These are phyloP conservation scores for Noctilio leporinus DNA, from an alignment of 2,113 vertebrate species.

Conservation along the genomic window DNA sequence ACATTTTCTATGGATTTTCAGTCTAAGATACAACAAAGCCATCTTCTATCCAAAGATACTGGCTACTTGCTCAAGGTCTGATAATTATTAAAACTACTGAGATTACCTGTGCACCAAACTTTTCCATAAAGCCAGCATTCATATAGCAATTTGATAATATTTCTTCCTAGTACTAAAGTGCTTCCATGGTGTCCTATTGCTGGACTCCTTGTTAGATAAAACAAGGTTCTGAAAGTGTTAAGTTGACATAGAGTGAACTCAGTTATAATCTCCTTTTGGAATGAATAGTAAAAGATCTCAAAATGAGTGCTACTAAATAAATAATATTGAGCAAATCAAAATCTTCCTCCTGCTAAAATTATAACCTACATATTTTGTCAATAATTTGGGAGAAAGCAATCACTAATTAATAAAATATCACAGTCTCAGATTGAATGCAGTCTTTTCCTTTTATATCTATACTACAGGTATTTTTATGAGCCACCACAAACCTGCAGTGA, in stretches of 20 bases:
- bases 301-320: neutral
- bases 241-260: neutral
- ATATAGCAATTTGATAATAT: neutral
- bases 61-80: conserved; percentile 10
- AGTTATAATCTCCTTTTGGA: neutral
- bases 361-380: neutral
- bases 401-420: neutral
- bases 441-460: neutral
- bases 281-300: neutral
- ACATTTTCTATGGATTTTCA: conserved; percentile 24
- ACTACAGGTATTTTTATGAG: neutral
- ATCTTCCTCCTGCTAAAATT: neutral
- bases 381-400: neutral
- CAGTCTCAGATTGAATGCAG: neutral
- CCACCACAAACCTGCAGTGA: neutral
- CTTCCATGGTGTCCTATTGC: neutral
- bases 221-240: neutral
- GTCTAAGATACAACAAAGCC: neutral
- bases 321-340: conserved; percentile 5
- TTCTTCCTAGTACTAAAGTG: neutral
- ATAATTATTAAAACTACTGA: neutral
- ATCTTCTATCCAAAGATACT: neutral
- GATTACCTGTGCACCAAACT: neutral
- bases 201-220: neutral
- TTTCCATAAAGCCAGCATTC: neutral